These are phyloP conservation scores for Notospermus geniculatus DNA, from an alignment of 1,140 invertebrate species.

Conservation along the genomic window DNA sequence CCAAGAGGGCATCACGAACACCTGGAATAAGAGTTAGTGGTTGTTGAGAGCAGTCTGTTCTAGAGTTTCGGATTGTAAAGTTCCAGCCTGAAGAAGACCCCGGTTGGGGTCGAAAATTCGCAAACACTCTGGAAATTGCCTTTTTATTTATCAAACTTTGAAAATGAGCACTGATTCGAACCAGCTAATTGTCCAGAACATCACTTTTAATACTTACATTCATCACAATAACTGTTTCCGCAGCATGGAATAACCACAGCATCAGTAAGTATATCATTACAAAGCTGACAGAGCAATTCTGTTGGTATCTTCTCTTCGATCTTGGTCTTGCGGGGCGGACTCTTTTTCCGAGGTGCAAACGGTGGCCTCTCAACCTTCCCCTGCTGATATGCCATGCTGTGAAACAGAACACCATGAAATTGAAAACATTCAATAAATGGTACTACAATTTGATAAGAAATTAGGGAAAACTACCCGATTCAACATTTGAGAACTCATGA, in stretches of 20 bases:
- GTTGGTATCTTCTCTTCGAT: constrained; percentile 67
- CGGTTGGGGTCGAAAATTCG: too few relatives aligned
- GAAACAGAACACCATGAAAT: constrained; percentile 15
- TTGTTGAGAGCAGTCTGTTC: too few relatives aligned
- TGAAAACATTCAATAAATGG: constrained; percentile 2
- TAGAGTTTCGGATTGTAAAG: too few relatives aligned
- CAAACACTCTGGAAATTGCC: too few relatives aligned
- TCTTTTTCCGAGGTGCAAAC: constrained; percentile 61
- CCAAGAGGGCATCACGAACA: constrained; percentile 80
- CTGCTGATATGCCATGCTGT: constrained; percentile 74
- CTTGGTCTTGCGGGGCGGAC: constrained; percentile 64
- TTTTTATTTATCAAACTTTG: too few relatives aligned
- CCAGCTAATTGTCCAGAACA: too few relatives aligned
- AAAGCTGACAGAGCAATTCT: constrained; percentile 86
- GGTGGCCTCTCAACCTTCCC: constrained; percentile 69
- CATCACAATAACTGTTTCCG: constrained; percentile 96
- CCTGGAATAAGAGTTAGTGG: constrained; percentile 68
- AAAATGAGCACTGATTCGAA: too few relatives aligned
- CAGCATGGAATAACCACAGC: constrained; percentile 97
- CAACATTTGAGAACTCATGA: too few relatives aligned
- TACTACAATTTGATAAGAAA: too few relatives aligned
- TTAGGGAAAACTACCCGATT: too few relatives aligned
- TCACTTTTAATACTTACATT: constrained; percentile 72
- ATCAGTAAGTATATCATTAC: constrained; percentile 89
- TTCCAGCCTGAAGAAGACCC: too few relatives aligned